Conservation (phyloP, 23 tunicate genomes). For the Botrylloides violaceus region DNA sequence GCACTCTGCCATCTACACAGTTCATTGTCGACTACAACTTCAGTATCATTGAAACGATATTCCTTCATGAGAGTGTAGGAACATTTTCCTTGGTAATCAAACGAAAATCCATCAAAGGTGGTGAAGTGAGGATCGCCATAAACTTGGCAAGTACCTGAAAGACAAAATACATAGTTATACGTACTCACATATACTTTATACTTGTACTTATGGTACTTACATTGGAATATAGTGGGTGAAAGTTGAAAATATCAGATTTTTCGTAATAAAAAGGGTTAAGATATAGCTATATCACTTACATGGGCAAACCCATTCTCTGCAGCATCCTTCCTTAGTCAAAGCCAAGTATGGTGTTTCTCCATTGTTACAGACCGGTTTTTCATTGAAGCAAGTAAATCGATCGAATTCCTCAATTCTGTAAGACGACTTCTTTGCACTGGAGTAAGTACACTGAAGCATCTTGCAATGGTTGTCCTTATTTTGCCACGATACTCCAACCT, state of each 20-base stretch:
- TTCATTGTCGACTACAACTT: constrained; percentile 47
- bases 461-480: constrained; percentile 49
- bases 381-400: constrained; percentile 23
- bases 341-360: constrained; percentile 36
- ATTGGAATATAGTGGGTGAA: no score
- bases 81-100: constrained; percentile 61
- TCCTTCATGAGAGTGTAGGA: constrained; percentile 55
- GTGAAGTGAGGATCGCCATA: constrained; percentile 57
- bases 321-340: constrained; percentile 44
- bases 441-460: constrained; percentile 47
- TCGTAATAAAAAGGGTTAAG: no score
- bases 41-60: constrained; percentile 43
- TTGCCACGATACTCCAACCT: constrained; percentile 43
- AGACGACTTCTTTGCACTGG: constrained; percentile 17
- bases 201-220: no score
- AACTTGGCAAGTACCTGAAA: constrained; percentile 37
- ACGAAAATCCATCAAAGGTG: constrained; percentile 49
- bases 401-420: constrained; percentile 42
- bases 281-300: constrained; percentile 20
- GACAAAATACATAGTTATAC: no score
- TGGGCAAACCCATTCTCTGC: constrained; percentile 57
- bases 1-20: constrained; percentile 46
- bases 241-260: no score
- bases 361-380: constrained; percentile 34
- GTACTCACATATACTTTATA: no score